Conservation (phyloP, 1,140 invertebrate species). For the Sminthurides bifidus region DNA sequence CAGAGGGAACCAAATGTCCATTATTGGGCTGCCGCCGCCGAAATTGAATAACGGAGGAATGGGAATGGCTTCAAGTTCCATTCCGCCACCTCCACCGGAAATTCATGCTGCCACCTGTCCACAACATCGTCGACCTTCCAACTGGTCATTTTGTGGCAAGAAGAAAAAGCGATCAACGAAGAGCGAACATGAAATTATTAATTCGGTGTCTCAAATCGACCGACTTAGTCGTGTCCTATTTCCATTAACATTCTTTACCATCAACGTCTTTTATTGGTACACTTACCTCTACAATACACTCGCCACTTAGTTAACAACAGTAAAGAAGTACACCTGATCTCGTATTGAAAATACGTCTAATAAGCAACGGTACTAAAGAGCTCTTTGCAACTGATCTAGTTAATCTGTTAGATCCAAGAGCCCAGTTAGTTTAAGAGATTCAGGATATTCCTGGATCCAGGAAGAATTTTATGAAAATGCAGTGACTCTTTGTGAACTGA, state of each 20-base stretch:
- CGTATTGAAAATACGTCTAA: background rate
- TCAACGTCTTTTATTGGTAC: slow-evolving; percentile 70
- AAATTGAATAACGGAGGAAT: slow-evolving; percentile 22
- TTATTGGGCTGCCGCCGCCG: slow-evolving; percentile 22
- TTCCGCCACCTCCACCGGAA: background rate
- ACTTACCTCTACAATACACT: slow-evolving; percentile 55
- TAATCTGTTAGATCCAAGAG: background rate
- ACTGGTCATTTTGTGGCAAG: slow-evolving; percentile 17
- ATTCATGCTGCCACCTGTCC: background rate
- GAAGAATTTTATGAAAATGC: background rate
- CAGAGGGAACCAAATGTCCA: slow-evolving; percentile 22
- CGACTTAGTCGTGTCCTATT: slow-evolving; percentile 59
- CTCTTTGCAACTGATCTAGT: background rate
- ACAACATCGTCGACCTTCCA: slow-evolving; percentile 3
- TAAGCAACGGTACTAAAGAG: too few species aligned
- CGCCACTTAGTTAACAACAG: too few species aligned
- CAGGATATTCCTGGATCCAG: background rate
- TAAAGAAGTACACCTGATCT: background rate
- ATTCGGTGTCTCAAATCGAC: slow-evolving; percentile 70
- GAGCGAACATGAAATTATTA: slow-evolving; percentile 36
- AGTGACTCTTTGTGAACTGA: too few species aligned
- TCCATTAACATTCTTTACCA: slow-evolving; percentile 58
- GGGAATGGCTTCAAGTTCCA: slow-evolving; percentile 7
- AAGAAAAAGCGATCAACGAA: background rate
- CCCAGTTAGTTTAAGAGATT: background rate